A percentile compares a stretch with the other conserved stretches of the same genome.
These are phyloP conservation scores for Anticlea derivata DNA, from an alignment of 2,888 invertebrate genomes.

Conservation along the genomic window DNA sequence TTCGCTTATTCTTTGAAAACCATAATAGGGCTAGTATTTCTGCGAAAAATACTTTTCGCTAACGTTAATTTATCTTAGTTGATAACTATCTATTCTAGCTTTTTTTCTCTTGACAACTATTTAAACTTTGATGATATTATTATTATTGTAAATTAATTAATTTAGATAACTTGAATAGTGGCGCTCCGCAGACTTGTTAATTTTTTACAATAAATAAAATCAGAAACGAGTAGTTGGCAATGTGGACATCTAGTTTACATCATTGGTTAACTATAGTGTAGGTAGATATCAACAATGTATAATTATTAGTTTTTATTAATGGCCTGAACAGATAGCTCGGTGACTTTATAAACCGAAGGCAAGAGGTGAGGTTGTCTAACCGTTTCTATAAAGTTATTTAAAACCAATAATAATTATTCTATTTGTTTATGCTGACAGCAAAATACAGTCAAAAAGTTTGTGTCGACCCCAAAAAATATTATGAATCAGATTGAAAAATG, in stretches of 20 bases:
- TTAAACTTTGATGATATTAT: conserved; percentile 11
- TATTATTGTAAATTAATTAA: neutral
- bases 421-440: too few species aligned
- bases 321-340: conserved; percentile 44
- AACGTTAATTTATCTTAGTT: too few species aligned
- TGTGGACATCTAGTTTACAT: conserved; percentile 43
- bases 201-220: conserved; percentile 35
- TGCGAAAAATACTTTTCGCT: too few species aligned
- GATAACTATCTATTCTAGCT: neutral
- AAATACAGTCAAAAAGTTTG: neutral
- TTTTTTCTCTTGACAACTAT: conserved; percentile 13
- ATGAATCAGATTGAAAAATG: conserved; percentile 26
- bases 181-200: conserved; percentile 8
- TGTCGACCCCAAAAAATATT: too few species aligned
- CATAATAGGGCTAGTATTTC: too few species aligned
- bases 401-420: too few species aligned
- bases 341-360: conserved; percentile 42
- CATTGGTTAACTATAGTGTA: conserved; percentile 46
- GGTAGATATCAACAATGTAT: conserved; percentile 39
- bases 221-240: conserved; percentile 47
- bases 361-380: conserved; percentile 14
- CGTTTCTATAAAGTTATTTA: conserved; percentile 6
- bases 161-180: conserved; percentile 9
- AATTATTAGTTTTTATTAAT: conserved; percentile 57
- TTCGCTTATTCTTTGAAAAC: too few species aligned